Conservation (phyloP, 2,113 vertebrate species). For the Rhizomys pruinosus region DNA sequence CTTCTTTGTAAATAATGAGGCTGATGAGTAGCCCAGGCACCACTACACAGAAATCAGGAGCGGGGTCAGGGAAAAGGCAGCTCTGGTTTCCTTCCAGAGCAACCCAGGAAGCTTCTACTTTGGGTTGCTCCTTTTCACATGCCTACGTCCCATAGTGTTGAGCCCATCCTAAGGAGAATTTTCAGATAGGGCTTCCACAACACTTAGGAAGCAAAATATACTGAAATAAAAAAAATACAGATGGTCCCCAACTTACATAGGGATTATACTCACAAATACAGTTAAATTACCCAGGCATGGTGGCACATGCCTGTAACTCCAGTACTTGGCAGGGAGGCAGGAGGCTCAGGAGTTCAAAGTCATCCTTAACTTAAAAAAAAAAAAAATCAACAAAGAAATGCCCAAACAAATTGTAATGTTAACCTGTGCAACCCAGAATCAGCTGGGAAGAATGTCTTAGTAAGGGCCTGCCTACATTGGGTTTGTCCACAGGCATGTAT, state of each 20-base stretch:
- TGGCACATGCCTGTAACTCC: neutral
- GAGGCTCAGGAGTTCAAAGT: neutral
- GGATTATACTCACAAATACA: neutral
- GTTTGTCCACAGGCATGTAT: too few relatives aligned
- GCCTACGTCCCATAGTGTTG: neutral
- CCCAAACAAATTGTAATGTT: too few relatives aligned
- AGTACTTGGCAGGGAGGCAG: neutral
- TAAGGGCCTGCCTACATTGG: too few relatives aligned
- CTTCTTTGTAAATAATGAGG: neutral
- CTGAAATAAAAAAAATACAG: slow-evolving; percentile 4
- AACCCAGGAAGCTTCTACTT: slow-evolving; percentile 15
- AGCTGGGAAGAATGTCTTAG: too few relatives aligned
- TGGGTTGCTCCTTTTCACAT: neutral
- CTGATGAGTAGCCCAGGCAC: neutral
- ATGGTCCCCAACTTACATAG: neutral
- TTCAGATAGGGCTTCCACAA: neutral
- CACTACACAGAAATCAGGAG: neutral
- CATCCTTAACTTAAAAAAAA: neutral
- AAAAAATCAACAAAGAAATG: neutral
- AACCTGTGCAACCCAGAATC: too few relatives aligned
- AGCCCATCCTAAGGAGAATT: neutral
- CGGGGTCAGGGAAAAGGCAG: neutral
- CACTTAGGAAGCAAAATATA: slow-evolving; percentile 8
- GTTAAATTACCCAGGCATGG: too few relatives aligned
- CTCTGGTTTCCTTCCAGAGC: neutral